These are phyloP conservation scores for Drosophila putrida DNA, from an alignment of 2,888 invertebrate genomes.

Conservation along the genomic window DNA sequence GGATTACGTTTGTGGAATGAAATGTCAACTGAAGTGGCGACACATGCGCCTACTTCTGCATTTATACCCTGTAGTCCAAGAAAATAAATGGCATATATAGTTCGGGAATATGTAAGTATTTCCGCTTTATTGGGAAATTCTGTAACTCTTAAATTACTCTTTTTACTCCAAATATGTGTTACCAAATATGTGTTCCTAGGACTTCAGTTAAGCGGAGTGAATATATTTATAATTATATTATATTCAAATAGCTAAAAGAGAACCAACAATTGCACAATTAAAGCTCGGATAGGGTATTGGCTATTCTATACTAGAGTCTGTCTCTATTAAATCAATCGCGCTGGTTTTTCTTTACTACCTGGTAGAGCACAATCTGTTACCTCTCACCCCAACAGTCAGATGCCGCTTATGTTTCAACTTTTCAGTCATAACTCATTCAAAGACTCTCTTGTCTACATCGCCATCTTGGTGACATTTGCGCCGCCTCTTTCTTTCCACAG, in stretches of 20 bases:
- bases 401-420: slow-evolving; percentile 9
- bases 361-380: slow-evolving; percentile 4
- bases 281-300: not conserved
- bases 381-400: not conserved
- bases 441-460: slow-evolving; percentile 26
- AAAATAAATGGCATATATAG: not conserved
- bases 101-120: not conserved
- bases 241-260: not conserved
- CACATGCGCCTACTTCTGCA: slow-evolving; percentile 63
- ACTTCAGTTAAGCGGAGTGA: too few species aligned
- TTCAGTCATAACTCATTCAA: slow-evolving; percentile 7
- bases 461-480: slow-evolving; percentile 40
- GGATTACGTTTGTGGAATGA: slow-evolving; percentile 31
- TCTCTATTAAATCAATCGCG: not conserved
- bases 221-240: too few species aligned
- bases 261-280: not conserved
- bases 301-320: not conserved
- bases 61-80: slow-evolving; percentile 14
- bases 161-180: too few species aligned
- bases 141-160: too few species aligned
- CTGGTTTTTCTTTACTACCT: not conserved
- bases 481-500: slow-evolving; percentile 44
- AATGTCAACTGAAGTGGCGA: slow-evolving; percentile 78
- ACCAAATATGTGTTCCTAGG: too few species aligned
- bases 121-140: too few species aligned